phyloP scores from a whole-genome alignment of 2,113 vertebrate species.

The Hippocampus mohnikei region DNA sequence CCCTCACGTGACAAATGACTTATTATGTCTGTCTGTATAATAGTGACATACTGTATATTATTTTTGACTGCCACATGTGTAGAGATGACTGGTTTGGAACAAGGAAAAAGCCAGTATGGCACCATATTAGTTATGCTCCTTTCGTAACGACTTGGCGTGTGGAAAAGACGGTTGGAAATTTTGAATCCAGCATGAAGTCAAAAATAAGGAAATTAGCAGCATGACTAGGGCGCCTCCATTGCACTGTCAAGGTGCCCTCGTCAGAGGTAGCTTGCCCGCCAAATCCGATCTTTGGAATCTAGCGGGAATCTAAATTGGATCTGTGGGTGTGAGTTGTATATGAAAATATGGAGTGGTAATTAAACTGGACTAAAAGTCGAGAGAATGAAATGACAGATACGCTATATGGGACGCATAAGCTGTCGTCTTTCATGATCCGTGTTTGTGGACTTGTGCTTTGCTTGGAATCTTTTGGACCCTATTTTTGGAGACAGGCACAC shows the following conservation, averaged over 20 bases:
- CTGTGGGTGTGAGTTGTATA: neutral
- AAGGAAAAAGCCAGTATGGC: neutral
- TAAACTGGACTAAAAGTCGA: neutral
- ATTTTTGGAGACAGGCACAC: too few relatives aligned
- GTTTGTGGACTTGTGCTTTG: too few relatives aligned
- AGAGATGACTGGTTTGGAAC: neutral
- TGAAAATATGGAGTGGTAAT: conserved; percentile 1
- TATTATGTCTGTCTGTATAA: neutral
- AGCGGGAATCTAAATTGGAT: neutral
- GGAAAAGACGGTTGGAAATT: neutral
- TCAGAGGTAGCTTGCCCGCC: neutral
- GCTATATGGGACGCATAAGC: too few relatives aligned
- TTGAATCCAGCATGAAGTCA: neutral
- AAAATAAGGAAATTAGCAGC: neutral
- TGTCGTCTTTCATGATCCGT: too few relatives aligned
- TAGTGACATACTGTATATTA: neutral
- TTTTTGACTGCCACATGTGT: neutral
- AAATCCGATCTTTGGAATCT: neutral
- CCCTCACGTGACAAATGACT: too few relatives aligned
- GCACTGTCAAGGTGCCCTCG: neutral
- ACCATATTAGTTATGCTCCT: neutral
- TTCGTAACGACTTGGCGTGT: neutral
- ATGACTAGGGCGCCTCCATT: neutral
- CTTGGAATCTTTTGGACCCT: too few relatives aligned
- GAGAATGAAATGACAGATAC: neutral